These are phyloP conservation scores for Teleopsis dalmanni DNA, from an alignment of 1,140 invertebrate genomes.

Conservation along the genomic window DNA sequence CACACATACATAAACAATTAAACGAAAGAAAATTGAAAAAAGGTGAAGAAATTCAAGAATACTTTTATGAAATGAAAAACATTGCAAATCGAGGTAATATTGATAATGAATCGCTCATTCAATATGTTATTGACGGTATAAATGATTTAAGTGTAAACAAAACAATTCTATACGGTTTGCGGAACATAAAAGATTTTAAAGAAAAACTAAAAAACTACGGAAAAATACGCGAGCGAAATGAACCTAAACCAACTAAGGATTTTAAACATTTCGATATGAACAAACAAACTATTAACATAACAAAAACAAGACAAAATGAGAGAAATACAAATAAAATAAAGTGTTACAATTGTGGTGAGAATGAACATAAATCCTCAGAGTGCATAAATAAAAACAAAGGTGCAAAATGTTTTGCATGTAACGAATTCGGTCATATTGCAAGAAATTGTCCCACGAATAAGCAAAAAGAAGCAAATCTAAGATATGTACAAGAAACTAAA, in stretches of 20 bases:
- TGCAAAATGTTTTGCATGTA: constrained; percentile 4
- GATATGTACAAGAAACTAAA: not conserved
- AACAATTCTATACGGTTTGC: constrained; percentile 5
- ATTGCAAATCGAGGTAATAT: constrained; percentile 3
- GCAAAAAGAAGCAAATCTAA: not conserved
- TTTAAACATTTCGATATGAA: too few relatives aligned
- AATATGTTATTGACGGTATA: constrained; percentile 10
- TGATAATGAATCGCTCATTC: constrained; percentile 6
- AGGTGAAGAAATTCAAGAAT: constrained; percentile 7
- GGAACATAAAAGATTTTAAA: constrained; percentile 6
- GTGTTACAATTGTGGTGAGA: constrained; percentile 7
- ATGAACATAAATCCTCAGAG: constrained; percentile 1
- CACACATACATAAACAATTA: constrained; percentile 3
- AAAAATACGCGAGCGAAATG: too few relatives aligned
- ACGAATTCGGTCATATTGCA: constrained; percentile 2
- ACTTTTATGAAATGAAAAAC: constrained; percentile 8
- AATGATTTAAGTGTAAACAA: constrained; percentile 1
- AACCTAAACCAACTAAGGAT: too few relatives aligned
- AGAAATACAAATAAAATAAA: constrained; percentile 1
- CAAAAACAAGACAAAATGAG: not conserved
- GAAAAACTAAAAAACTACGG: not conserved
- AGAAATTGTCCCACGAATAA: not conserved
- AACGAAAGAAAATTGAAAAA: not conserved
- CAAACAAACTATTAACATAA: not conserved
- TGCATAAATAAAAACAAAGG: constrained; percentile 5